Evolutionary conservation across 2,888 invertebrate species (phyloP), one percentile per base, ranked within the genome.

Genomic region (Xestia c-nigrum): DNA sequence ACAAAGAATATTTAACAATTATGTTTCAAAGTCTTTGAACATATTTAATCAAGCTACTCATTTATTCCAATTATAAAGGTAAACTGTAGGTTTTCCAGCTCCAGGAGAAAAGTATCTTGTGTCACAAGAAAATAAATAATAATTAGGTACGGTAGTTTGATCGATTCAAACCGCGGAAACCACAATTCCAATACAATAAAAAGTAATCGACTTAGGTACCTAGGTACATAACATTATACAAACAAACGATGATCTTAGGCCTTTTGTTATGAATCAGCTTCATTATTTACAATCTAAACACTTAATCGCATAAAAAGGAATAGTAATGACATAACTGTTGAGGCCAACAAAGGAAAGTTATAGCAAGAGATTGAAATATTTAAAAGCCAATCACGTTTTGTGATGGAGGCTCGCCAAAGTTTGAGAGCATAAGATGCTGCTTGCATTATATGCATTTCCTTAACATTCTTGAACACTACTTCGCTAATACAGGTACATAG

Each of bases 341-440:
- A 83, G 65, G 59, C 59, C 78, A 78, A 67, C 55, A 67, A 66
- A 80, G 38, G 67, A 85, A 80, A 80, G 61, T 72, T 84, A 67
- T 67, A 55, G 31, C 59, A 65, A 4, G 31, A 65, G 19, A 68
- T 78, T 68, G 14, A 7, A 52, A 21, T 6, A 46, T 69, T 69
- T 52, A 19, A 21, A 80, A 69, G 12, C 6, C 4, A 1, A 31
- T n/a, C 84, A 70, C 66, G 61, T 50, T 61, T 63, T 21, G 9
- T 12, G 21, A 24, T 84, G 55, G 50, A 80, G 12, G 38, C 71
- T 79, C 43, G 80, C 80, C 84, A 80, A 84, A 71, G 61, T 66
- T 14, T 61, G 59, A 43, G 21, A 61, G 16, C 31, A 61, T 66
- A 52, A 61, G 52, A 50, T 21, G 31, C 59, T 50, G 47, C 24